These are phyloP conservation scores for Mormyrops attenuatus DNA, from an alignment of 2,797 vertebrate species.

Conservation along the genomic window DNA sequence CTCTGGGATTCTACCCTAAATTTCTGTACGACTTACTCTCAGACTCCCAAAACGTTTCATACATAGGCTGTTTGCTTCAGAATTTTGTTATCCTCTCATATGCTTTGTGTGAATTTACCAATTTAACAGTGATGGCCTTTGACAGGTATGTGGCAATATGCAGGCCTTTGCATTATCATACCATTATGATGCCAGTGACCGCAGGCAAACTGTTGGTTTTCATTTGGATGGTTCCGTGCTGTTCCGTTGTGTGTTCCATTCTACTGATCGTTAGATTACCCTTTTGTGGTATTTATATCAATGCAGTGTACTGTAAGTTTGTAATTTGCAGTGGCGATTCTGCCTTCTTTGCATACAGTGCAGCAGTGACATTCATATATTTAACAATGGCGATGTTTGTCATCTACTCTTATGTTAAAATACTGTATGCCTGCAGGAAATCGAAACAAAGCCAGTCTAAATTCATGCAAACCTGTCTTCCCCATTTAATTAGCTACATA, in stretches of 20 bases:
- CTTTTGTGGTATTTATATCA: neutral
- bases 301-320: slow-evolving; percentile 9
- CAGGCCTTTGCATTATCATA: neutral
- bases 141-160: slow-evolving; percentile 18
- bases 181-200: neutral
- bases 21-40: slow-evolving; percentile 18
- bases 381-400: neutral
- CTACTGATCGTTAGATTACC: neutral
- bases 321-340: neutral
- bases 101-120: neutral
- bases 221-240: slow-evolving; percentile 15
- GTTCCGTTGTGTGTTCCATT: neutral
- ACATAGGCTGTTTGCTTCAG: slow-evolving; percentile 3
- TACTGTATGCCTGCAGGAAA: neutral
- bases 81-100: slow-evolving; percentile 8
- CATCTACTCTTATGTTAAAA: slow-evolving; percentile 17
- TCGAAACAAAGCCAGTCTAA: slow-evolving; percentile 10
- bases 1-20: slow-evolving; percentile 24
- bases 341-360: slow-evolving; percentile 3
- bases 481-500: slow-evolving; percentile 16
- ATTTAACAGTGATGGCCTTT: slow-evolving; percentile 17
- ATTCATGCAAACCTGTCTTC: slow-evolving; percentile 24
- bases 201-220: neutral
- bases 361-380: neutral
- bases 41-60: neutral